phyloP scores from a whole-genome alignment of 2,113 vertebrate species.

The Sinocyclocheilus anshuiensis region DNA sequence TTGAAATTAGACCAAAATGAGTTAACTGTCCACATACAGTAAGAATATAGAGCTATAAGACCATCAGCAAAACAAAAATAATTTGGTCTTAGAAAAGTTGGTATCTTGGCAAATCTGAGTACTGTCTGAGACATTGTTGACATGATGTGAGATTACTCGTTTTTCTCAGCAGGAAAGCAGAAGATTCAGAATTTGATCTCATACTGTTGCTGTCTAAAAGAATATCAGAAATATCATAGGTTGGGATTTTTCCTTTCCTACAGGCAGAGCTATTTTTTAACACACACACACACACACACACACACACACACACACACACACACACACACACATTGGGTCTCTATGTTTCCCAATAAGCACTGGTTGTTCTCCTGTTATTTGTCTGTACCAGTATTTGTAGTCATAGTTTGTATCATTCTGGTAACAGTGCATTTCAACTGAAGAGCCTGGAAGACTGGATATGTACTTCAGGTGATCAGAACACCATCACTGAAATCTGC shows the following conservation, averaged over 20 bases:
- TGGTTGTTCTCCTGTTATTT: constrained; percentile 23
- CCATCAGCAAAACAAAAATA: neutral
- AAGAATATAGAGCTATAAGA: neutral
- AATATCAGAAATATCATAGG: neutral
- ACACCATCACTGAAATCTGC: constrained; percentile 39
- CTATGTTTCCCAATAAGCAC: constrained; percentile 41
- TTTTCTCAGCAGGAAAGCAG: neutral
- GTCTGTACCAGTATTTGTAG: constrained; percentile 57
- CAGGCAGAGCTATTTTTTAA: neutral
- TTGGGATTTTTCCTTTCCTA: neutral
- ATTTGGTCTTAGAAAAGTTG: neutral
- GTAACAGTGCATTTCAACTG: constrained; percentile 52
- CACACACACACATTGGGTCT: neutral
- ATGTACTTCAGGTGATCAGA: constrained; percentile 49
- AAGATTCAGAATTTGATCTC: neutral
- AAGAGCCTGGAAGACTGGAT: neutral
- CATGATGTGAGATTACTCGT: neutral
- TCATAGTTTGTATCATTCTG: constrained; percentile 55
- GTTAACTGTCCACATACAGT: neutral
- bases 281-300: neutral
- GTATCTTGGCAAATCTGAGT: neutral
- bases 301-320: no score
- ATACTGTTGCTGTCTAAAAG: neutral
- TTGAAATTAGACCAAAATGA: neutral
- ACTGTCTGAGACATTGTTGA: neutral